Percentiles rank a stretch among this genome's conserved stretches.
Evolutionary conservation across 2,113 vertebrate genomes (phyloP).

Genomic region (Grus americana): DNA sequence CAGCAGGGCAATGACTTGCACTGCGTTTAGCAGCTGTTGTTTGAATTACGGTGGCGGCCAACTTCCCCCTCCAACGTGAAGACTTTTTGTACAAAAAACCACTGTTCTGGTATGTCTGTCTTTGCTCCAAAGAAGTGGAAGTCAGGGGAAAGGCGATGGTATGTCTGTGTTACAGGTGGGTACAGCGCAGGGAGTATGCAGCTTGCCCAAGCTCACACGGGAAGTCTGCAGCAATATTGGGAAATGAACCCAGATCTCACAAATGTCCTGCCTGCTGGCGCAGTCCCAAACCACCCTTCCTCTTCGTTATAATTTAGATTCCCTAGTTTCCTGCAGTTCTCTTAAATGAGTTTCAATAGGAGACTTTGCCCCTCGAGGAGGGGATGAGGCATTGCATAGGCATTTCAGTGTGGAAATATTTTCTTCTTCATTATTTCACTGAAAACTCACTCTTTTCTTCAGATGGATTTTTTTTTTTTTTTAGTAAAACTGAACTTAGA

Average conservation of each 20-base stretch:
- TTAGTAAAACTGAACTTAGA: neutral
- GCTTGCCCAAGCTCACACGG: neutral
- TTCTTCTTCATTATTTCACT: neutral
- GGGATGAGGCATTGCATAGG: neutral
- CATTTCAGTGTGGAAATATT: neutral
- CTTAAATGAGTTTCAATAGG: neutral
- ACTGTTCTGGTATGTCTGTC: neutral
- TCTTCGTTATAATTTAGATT: neutral
- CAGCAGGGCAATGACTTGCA: neutral
- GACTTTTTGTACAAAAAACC: neutral
- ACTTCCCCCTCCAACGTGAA: neutral
- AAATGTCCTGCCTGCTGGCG: neutral
- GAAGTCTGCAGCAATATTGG: neutral
- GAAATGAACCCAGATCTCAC: neutral
- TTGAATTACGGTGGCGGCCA: neutral
- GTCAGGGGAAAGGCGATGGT: rapidly evolving
- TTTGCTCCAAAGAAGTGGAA: neutral
- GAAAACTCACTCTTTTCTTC: neutral
- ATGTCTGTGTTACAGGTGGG: neutral
- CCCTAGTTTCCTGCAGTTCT: neutral
- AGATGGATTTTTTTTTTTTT: neutral
- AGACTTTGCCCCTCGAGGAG: neutral
- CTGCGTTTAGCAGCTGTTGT: neutral
- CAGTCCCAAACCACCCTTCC: neutral
- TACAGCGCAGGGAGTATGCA: rapidly evolving